Evolutionary conservation across 2,113 vertebrate genomes (phyloP).

Genomic region (Turnix velox): DNA sequence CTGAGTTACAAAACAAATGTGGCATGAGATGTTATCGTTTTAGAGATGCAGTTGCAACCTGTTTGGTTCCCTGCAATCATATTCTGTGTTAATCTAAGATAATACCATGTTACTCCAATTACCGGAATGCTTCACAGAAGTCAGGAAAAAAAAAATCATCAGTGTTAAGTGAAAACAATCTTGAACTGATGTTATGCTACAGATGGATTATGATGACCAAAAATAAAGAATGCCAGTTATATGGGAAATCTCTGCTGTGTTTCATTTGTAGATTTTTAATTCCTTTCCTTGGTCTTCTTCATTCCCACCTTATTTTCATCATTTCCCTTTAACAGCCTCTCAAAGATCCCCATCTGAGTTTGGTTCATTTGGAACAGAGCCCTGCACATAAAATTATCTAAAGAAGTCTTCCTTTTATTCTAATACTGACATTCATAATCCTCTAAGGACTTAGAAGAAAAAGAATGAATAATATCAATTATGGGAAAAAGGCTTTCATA

Average conservation of each 20-base stretch:
- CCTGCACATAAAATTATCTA: conserved; percentile 55
- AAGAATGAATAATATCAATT: conserved; percentile 55
- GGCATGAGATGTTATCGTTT: neutral
- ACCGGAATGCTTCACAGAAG: neutral
- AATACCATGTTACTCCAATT: neutral
- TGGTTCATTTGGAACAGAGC: conserved; percentile 43
- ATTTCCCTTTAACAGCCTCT: conserved; percentile 6
- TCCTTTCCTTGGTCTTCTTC: neutral
- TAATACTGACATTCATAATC: conserved; percentile 53
- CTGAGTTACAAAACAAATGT: neutral
- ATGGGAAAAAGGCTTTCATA: conserved; percentile 58
- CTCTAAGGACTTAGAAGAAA: conserved; percentile 49
- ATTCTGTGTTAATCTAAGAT: neutral
- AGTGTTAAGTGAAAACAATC: neutral
- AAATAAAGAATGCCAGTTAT: neutral
- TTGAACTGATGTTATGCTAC: neutral
- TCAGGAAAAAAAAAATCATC: neutral
- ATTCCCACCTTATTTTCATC: conserved; percentile 31
- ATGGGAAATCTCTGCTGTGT: neutral
- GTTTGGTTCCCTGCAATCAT: neutral
- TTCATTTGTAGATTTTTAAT: neutral
- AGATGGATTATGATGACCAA: neutral
- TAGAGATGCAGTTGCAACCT: fast-evolving
- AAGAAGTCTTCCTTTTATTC: conserved; percentile 52
- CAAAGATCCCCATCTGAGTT: conserved; percentile 38